These are phyloP conservation scores for Allochrocebus solatus DNA, from an alignment of 2,797 vertebrate species.

Conservation along the genomic window DNA sequence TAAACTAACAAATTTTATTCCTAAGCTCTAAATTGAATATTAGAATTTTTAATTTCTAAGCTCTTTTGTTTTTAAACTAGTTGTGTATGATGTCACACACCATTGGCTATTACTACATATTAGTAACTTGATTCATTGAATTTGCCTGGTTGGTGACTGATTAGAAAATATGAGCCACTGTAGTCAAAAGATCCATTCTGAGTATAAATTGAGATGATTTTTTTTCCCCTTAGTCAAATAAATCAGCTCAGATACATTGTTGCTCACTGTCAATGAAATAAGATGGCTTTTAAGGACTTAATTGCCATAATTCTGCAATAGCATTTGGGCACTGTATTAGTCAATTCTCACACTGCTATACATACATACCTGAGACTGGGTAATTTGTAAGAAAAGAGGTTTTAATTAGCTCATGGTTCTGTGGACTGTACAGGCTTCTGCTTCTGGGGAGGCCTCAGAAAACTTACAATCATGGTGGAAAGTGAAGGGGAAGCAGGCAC, in stretches of 20 bases:
- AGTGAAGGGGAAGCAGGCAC: not conserved
- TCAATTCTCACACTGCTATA: not conserved
- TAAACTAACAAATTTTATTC: not conserved
- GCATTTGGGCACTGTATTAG: not conserved
- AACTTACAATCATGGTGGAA: not conserved
- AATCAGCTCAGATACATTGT: not conserved
- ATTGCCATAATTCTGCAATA: not conserved
- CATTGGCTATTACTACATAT: not conserved
- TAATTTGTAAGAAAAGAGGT: not conserved
- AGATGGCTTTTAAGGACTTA: conserved; percentile 21
- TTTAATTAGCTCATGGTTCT: not conserved
- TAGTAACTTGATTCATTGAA: not conserved
- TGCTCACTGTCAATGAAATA: not conserved
- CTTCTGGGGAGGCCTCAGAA: not conserved
- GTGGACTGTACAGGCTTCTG: not conserved
- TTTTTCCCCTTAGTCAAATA: not conserved
- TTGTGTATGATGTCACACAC: not conserved
- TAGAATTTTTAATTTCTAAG: not conserved
- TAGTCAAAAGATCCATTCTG: not conserved
- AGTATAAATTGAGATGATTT: not conserved
- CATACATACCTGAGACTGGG: not conserved
- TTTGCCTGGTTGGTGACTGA: not conserved
- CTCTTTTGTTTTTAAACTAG: not conserved
- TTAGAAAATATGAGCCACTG: not conserved
- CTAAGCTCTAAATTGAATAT: not conserved